Conservation (phyloP, 2,888 invertebrate genomes). For the Sclerodermus sp. region DNA sequence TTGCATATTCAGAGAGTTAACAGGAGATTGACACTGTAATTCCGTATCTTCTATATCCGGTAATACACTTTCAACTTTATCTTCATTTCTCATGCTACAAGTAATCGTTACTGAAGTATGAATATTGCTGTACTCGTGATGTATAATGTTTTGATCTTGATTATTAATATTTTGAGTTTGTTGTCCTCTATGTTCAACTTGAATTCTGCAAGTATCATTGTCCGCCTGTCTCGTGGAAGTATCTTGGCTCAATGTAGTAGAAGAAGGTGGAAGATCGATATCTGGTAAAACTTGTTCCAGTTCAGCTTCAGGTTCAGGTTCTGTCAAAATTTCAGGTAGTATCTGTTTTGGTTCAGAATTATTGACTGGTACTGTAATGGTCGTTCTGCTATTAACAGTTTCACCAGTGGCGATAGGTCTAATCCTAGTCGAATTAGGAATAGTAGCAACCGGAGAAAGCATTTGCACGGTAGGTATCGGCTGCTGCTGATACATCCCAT, state of each 20-base stretch:
- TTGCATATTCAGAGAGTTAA: slow-evolving; percentile 13
- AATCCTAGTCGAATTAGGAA: slow-evolving; percentile 45
- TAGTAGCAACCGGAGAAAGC: slow-evolving; percentile 58
- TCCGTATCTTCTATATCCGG: slow-evolving; percentile 41
- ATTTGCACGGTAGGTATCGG: slow-evolving; percentile 59
- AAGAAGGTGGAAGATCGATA: slow-evolving; percentile 32
- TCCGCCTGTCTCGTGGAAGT: slow-evolving; percentile 20
- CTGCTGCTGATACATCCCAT: slow-evolving; percentile 62
- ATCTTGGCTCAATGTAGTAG: slow-evolving; percentile 21
- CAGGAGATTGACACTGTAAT: slow-evolving; percentile 9
- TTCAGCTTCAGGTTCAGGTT: slow-evolving; percentile 36
- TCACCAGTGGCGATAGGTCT: slow-evolving; percentile 38
- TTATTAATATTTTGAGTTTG: slow-evolving; percentile 26
- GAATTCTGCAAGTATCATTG: slow-evolving; percentile 13
- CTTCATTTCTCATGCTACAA: slow-evolving; percentile 23
- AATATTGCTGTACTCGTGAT: slow-evolving; percentile 28
- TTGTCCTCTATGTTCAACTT: slow-evolving; percentile 33
- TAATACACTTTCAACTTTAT: slow-evolving; percentile 43
- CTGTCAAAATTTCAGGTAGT: slow-evolving; percentile 33
- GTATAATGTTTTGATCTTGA: slow-evolving; percentile 20
- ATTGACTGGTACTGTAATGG: slow-evolving; percentile 32
- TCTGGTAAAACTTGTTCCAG: slow-evolving; percentile 43
- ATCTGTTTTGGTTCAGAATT: slow-evolving; percentile 35
- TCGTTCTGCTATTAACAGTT: slow-evolving; percentile 23
- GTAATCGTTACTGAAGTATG: slow-evolving; percentile 26